Evolutionary conservation across 2,888 invertebrate genomes (phyloP), one percentile per base, ranked within the genome.

Genomic region (Frankliniella intonsa): DNA sequence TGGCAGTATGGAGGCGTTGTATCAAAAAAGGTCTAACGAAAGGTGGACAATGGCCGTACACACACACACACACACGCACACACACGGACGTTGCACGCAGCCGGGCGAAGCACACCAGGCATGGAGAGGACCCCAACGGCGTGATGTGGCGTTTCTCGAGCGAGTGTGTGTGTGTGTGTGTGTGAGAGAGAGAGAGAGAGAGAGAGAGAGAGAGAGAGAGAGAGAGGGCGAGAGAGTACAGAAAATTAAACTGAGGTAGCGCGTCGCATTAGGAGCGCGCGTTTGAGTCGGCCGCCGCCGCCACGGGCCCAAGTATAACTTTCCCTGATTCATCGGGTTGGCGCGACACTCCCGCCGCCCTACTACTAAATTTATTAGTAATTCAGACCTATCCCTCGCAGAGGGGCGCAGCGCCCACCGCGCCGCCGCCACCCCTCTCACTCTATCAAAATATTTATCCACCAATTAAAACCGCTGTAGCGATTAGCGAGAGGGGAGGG

Each of bases 11-110:
- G 69, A 22, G 69, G 25, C 69, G 69, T 76, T 76, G 69, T 76
- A 76, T 76, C 69, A 76, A 76, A 76, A 76, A 76, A 22, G 69
- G 69, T 76, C 69, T 76, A 76, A 62, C 62, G 62, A 62, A 62
- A 62, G 69, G 69, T 76, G 69, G 69, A 76, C 69, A 76, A 76
- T 76, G 69, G 22, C 69, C 69, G 25, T 25, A 22, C 69, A 76
- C 69, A 25, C 69, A 76, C 69, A 25, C 69, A 76, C 69, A 76
- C 69, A 76, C 69, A 76, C 69, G 12, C 69, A n/a, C 19, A 65
- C 65, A 65, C 65, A 3, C n/a, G n/a, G 3, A 65, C 65, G n/a
- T 38, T 38, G 38, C 65, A 65, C 65, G 22, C 55, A 19, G 14
- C 55, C 38, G 55, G 19, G 14, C 38, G 14, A 55, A 55, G 19